Conservation (phyloP, 2,113 vertebrate species). For the Perccottus glenii region DNA sequence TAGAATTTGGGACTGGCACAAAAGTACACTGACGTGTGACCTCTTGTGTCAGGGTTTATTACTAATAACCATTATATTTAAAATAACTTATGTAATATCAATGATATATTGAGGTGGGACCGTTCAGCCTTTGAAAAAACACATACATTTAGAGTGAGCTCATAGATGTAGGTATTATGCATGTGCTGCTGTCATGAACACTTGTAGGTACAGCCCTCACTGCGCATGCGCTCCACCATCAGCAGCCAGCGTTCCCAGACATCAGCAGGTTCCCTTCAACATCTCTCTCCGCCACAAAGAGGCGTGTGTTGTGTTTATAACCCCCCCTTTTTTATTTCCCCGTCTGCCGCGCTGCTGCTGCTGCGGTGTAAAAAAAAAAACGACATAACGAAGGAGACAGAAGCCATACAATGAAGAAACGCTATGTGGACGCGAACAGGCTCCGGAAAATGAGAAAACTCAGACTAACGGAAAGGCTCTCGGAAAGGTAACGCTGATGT, state of each 20-base stretch:
- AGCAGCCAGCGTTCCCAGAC: conserved; percentile 57
- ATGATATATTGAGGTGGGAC: no score
- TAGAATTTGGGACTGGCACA: no score
- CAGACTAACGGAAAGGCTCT: conserved; percentile 80
- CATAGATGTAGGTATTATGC: no score
- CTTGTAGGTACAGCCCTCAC: conserved; percentile 39
- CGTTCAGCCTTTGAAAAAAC: no score
- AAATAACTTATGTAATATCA: no score
- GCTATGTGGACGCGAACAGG: conserved; percentile 80
- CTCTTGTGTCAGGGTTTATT: no score
- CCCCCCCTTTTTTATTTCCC: no score
- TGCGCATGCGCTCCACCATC: conserved; percentile 57
- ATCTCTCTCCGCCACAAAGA: neutral
- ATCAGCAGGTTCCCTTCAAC: conserved; percentile 1
- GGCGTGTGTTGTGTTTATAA: neutral
- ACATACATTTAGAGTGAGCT: no score
- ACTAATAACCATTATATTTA: no score
- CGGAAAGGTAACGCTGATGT: conserved; percentile 74
- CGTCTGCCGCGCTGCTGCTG: conserved; percentile 21
- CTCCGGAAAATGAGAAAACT: conserved; percentile 82
- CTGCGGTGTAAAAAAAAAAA: conserved; percentile 17
- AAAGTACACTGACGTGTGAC: no score
- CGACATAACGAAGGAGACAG: conserved; percentile 40
- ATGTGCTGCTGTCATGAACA: conserved; percentile 41
- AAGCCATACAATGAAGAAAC: conserved; percentile 83